Percentiles rank a stretch among this genome's conserved stretches.
These are phyloP conservation scores for Chloroclysta siterata DNA, from an alignment of 2,888 invertebrate species.

Conservation along the genomic window DNA sequence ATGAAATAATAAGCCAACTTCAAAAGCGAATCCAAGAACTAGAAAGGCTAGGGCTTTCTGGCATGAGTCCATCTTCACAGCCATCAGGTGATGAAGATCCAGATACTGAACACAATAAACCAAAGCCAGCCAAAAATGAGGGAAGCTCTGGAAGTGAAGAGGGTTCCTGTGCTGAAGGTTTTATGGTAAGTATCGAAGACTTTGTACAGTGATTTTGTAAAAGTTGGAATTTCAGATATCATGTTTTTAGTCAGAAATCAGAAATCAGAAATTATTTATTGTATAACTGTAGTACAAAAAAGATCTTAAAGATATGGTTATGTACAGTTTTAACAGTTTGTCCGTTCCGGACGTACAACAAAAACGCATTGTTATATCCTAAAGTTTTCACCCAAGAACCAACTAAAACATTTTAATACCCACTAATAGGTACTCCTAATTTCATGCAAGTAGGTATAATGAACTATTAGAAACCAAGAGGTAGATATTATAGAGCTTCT, in stretches of 20 bases:
- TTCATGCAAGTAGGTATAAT: too few species aligned
- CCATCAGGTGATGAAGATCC: slow-evolving; percentile 44
- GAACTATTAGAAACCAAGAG: too few species aligned
- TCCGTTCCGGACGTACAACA: too few species aligned
- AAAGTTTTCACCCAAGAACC: too few species aligned
- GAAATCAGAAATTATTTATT: too few species aligned
- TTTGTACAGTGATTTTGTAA: neutral
- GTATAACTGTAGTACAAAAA: too few species aligned
- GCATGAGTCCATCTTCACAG: slow-evolving; percentile 44
- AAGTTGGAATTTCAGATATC: neutral
- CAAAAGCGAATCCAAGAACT: slow-evolving; percentile 89
- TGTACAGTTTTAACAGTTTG: too few species aligned
- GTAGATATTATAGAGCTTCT: too few species aligned
- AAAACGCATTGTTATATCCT: too few species aligned
- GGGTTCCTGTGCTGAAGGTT: slow-evolving; percentile 73
- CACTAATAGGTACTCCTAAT: too few species aligned
- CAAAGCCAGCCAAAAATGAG: slow-evolving; percentile 57
- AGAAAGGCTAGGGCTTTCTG: slow-evolving; percentile 75
- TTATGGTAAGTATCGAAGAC: slow-evolving; percentile 66
- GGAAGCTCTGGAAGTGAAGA: slow-evolving; percentile 79
- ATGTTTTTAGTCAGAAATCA: neutral
- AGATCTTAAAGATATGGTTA: too few species aligned
- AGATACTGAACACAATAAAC: slow-evolving; percentile 30
- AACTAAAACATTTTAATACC: too few species aligned
- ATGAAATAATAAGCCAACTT: slow-evolving; percentile 91